These are phyloP conservation scores for Nothocercus julius DNA, from an alignment of 2,113 vertebrate species.

Conservation along the genomic window DNA sequence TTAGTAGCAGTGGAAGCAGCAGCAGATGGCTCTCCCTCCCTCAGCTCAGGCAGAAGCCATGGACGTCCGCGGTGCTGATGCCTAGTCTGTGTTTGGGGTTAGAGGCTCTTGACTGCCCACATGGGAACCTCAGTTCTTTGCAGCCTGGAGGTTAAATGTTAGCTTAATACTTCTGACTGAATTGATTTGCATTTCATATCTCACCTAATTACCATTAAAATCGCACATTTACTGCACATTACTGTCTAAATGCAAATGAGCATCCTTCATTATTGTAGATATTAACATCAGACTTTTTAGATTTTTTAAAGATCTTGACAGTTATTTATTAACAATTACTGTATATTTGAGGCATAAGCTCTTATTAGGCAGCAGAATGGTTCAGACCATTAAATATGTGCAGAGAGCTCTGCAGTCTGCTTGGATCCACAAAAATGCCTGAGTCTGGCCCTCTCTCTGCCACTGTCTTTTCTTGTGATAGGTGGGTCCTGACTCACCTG, in stretches of 20 bases:
- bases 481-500: background rate
- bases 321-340: background rate
- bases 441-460: background rate
- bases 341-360: background rate
- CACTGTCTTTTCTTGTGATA: background rate
- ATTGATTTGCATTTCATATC: background rate
- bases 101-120: background rate
- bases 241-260: background rate
- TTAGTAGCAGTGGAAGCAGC: background rate
- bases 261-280: background rate
- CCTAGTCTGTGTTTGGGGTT: background rate
- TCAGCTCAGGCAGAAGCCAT: background rate
- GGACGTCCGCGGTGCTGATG: background rate
- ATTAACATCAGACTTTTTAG: background rate
- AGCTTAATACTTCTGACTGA: background rate
- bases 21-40: fast-evolving
- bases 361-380: background rate
- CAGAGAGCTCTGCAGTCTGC: background rate
- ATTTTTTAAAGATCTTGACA: background rate
- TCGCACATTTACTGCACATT: background rate
- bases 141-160: background rate
- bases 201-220: background rate
- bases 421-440: background rate
- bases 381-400: background rate
- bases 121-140: background rate